phyloP scores from a whole-genome alignment of 1,140 invertebrate species.

The Zaprionus nigranus region DNA sequence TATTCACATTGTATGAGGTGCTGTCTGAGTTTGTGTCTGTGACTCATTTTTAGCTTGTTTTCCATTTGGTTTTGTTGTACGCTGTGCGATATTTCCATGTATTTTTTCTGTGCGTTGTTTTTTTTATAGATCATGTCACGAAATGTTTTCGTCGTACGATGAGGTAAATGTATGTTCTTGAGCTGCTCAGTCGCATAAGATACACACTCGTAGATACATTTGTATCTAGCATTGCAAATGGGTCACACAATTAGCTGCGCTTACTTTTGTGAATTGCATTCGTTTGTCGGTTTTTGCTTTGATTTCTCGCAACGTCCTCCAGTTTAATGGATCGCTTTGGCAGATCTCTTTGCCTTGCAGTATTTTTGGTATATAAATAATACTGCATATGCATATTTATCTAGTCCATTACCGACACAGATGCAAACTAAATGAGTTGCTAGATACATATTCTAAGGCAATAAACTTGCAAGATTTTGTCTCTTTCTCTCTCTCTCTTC shows the following conservation, averaged over 20 bases:
- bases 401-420: neutral
- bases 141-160: slow-evolving; percentile 63
- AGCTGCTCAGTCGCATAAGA: slow-evolving; percentile 19
- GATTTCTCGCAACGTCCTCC: slow-evolving; percentile 37
- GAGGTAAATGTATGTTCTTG: slow-evolving; percentile 28
- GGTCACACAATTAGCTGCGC: slow-evolving; percentile 26
- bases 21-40: slow-evolving; percentile 5
- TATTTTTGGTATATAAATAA: neutral
- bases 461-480: neutral
- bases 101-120: slow-evolving; percentile 33
- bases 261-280: slow-evolving; percentile 38
- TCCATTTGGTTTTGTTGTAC: slow-evolving; percentile 32
- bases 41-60: slow-evolving; percentile 61
- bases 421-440: neutral
- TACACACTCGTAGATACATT: slow-evolving; percentile 18
- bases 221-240: slow-evolving; percentile 32
- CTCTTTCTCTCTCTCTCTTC: neutral
- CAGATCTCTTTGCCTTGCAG: slow-evolving; percentile 2
- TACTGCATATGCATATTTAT: slow-evolving; percentile 6
- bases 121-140: slow-evolving; percentile 68
- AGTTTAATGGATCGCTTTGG: slow-evolving; percentile 30
- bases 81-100: slow-evolving; percentile 48
- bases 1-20: slow-evolving; percentile 32
- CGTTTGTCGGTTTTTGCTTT: slow-evolving; percentile 33
- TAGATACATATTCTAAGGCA: slow-evolving; percentile 19